These are phyloP conservation scores for Microtus pennsylvanicus DNA, from an alignment of 2,113 vertebrate species.

Conservation along the genomic window DNA sequence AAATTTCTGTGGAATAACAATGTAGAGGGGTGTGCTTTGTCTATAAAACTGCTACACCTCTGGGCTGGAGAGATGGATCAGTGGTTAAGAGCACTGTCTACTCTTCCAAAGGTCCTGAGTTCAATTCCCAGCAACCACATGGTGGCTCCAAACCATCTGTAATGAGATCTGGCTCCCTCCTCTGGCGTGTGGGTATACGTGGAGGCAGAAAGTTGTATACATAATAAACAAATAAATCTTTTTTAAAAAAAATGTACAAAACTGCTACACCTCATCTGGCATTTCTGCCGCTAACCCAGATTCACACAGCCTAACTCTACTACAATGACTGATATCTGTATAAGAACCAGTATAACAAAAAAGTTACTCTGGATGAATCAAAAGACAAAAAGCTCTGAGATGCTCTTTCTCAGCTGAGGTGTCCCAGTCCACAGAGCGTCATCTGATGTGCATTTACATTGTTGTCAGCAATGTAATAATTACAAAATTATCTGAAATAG, in stretches of 20 bases:
- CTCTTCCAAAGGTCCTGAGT: too few species aligned
- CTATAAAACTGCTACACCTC: background rate
- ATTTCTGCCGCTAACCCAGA: background rate
- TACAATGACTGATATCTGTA: background rate
- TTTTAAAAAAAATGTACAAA: too few species aligned
- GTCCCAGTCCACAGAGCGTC: background rate
- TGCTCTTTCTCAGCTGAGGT: background rate
- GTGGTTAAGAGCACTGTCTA: too few species aligned
- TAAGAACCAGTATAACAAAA: background rate
- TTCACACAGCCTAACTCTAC: background rate
- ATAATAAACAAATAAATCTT: too few species aligned
- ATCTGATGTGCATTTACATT: background rate
- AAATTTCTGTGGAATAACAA: background rate
- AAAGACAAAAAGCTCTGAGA: background rate
- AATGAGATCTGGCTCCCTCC: too few species aligned
- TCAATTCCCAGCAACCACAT: too few species aligned
- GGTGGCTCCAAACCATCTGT: too few species aligned
- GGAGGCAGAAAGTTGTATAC: too few species aligned
- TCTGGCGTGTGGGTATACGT: too few species aligned
- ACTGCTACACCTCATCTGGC: background rate
- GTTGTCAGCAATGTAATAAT: background rate
- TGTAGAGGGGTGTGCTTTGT: background rate
- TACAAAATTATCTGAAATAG: background rate
- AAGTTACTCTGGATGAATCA: conserved; percentile 36
- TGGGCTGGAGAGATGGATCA: too few species aligned